Base-by-base conservation (phyloP, 2,113 vertebrate genomes). In the Nothobranchius furzeri region DNA sequence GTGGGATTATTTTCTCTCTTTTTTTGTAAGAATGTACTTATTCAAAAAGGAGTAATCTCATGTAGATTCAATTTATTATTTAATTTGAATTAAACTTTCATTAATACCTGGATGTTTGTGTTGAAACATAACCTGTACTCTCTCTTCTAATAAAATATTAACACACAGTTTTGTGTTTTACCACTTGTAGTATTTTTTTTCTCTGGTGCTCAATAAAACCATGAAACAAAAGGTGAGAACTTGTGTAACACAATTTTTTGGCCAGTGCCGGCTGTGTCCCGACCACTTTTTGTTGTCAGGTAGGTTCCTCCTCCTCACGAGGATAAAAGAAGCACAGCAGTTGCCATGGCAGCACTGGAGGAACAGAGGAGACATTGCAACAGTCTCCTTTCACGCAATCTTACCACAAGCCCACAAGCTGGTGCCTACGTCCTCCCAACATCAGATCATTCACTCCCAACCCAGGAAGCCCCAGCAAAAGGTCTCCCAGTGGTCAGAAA, bases 281-380 rank as follows among this genome's bases (percentile, higher is more conserved):
- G 78, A 76, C 73, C 13, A 4, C 50, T 48, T 46, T 42, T 70
- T 30, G 6, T 59, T 64, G 59, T 73, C 78, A 79, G 83, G 83
- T 83, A 77, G 74, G 86, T 88, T 78, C 72, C 56, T 75, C 55
- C 73, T 70, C 64, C 73, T 69, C 74, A 30, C 64, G 25, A 47
- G 79, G 51, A 60, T 50, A 54, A 53, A 55, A 67, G 73, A 87
- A 57, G 60, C 82, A 73, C 68, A 76, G 79, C 83, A 81, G 88
- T 91, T 91, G 87, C 88, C 90, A 91, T 91, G 88, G 90, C 71
- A 91, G 85, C 90, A 78, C 57, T 37, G 52, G 49, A 79, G 70
- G 72, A 86, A 69, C 14, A 55, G 59, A 71, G 84, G 61, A 76
- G 82, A 80, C 84, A 74, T 50, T 45, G 56, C 66, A 75, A 75